Evolutionary conservation across 2,113 vertebrate genomes (phyloP), one percentile per base, ranked within the genome.

Genomic region (Nansenia antarctica): DNA sequence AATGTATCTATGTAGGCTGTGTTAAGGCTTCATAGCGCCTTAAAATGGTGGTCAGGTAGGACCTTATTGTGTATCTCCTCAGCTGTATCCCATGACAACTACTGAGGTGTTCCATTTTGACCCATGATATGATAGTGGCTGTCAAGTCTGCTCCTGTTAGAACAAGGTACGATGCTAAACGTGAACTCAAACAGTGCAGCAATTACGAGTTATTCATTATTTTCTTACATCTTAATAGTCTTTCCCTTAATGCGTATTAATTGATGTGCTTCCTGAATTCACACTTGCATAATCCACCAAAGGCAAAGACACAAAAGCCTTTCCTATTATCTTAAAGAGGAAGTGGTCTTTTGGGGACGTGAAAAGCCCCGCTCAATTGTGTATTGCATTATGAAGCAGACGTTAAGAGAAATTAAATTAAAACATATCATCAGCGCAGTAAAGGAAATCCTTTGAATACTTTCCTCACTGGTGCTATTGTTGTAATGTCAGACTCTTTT

Each of bases 211-310:
- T 86, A 83, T 90, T 88, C 83, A 88, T 89, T 88, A 82, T 86
- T 85, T 88, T 79, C 69, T 70, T 76, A 89, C 77, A 82, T 84
- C 83, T 88, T 90, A 84, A 88, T 92, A 85, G 81, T 80, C 80
- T 79, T 87, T 64, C 86, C 82, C 86, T 91, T 84, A 88, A 89
- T 82, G 85, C 82, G 80, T 87, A 85, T 91, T 91, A 89, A 91
- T 89, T 90, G 85, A 88, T 73, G 82, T 81, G 82, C 82, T 88
- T n/a, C 78, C 78, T 42, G 73, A 86, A 85, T 83, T 74, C 61
- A 49, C 70, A 65, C 73, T 85, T 59, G 1, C 76, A 71, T 88
- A 90, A 91, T 89, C 85, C 85, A 87, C 87, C 81, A 79, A 87
- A 87, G 87, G 84, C 81, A 87, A 89, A 91, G 88, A 78, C 86